Percentiles rank a stretch among this genome's conserved stretches.
phyloP scores from a whole-genome alignment of 2,888 invertebrate genomes.

The Macrosiphum euphorbiae region DNA sequence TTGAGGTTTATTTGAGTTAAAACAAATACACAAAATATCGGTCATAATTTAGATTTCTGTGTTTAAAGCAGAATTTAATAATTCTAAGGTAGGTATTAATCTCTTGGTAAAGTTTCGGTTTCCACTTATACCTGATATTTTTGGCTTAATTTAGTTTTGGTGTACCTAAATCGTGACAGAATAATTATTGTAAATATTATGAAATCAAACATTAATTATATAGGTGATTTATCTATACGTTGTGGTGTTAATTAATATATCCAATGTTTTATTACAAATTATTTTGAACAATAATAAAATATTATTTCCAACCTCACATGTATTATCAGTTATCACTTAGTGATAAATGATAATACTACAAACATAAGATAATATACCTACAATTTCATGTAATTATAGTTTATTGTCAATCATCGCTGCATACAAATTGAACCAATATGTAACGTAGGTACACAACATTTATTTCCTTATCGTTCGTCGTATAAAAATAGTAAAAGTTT shows the following conservation, averaged over 20 bases:
- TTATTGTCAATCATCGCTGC: neutral
- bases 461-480: neutral
- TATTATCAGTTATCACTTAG: too few species aligned
- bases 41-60: neutral
- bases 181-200: too few species aligned
- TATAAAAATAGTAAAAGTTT: neutral
- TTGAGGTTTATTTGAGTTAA: neutral
- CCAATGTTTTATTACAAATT: too few species aligned
- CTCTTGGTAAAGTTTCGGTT: neutral
- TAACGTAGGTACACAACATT: neutral
- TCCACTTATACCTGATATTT: neutral
- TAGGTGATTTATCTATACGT: too few species aligned
- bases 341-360: neutral
- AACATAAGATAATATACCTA: neutral
- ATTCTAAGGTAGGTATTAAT: neutral
- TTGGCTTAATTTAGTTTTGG: neutral
- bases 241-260: too few species aligned
- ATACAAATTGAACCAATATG: neutral
- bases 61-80: neutral
- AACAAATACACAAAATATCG: neutral
- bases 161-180: too few species aligned
- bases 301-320: too few species aligned
- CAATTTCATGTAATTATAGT: neutral
- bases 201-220: too few species aligned
- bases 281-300: too few species aligned